phyloP scores from a whole-genome alignment of 2,113 vertebrate species.

The Sigmodon hispidus region DNA sequence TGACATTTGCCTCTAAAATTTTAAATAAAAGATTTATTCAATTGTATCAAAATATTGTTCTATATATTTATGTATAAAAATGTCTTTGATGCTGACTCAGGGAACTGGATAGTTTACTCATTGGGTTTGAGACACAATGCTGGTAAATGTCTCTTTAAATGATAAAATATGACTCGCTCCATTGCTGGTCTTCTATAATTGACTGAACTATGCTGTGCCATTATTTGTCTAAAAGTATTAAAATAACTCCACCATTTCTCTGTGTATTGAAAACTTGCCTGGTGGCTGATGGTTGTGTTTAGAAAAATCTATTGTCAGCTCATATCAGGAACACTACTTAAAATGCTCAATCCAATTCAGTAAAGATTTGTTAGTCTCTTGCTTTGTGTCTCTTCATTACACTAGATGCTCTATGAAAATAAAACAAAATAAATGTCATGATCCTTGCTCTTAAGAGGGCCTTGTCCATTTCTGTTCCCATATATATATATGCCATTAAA shows the following conservation, averaged over 20 bases:
- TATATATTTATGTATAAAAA: background rate
- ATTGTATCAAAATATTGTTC: background rate
- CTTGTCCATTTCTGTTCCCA: slow-evolving; percentile 26
- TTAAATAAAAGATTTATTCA: background rate
- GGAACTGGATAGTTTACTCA: background rate
- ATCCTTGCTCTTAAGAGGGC: slow-evolving; percentile 51
- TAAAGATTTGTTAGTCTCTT: slow-evolving; percentile 49
- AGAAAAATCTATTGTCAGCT: background rate
- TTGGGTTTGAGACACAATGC: background rate
- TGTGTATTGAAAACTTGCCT: background rate
- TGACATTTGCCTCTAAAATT: background rate
- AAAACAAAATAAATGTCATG: slow-evolving; percentile 40
- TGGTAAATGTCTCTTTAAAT: background rate
- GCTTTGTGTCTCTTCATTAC: slow-evolving; percentile 33
- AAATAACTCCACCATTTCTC: slow-evolving; percentile 10
- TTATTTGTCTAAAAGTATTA: slow-evolving; percentile 44
- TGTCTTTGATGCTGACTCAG: background rate
- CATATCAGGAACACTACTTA: background rate
- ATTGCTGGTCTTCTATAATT: background rate
- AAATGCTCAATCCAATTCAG: slow-evolving; percentile 35
- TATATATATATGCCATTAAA: slow-evolving; percentile 34
- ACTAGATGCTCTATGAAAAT: slow-evolving; percentile 29
- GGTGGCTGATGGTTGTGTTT: background rate
- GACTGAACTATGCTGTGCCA: slow-evolving; percentile 4
- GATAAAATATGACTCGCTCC: background rate